Base-by-base conservation (phyloP, 1,140 invertebrate species). In the Drosophila busckii region DNA sequence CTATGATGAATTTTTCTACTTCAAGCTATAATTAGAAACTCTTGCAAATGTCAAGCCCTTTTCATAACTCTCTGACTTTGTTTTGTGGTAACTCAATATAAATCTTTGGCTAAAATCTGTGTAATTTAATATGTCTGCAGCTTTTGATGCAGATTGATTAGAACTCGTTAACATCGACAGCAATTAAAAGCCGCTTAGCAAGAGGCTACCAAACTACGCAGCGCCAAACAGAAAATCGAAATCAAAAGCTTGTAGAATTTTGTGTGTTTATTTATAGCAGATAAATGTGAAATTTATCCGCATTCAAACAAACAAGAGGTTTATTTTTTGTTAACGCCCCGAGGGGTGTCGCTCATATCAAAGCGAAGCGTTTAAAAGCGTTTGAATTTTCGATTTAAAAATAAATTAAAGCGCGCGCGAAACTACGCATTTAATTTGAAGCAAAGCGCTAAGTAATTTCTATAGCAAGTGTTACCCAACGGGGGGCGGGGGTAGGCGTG, bases 121-220 rank as follows among this genome's bases (percentile, higher is more conserved):
- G 56, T 45, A 54, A 60, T 60, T 54, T 31, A 54, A 60, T 60
- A 53, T 54, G n/a, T 9, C n/a, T 28, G 1, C 19, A 29, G 45
- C 54, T 52, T 20, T 38, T n/a, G 52, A 53, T 17, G 54, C 31
- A 50, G 31, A 48, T 55, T 76, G 67, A 76, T 76, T 80, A 80
- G 71, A 76, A 78, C 55, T 48, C 64, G 53, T 73, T 73, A 28
- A 32, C 35, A 15, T 22, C 23, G 35, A 65, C 68, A 64, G 70
- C 68, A 78, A 73, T 78, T 78, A 80, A 80, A 78, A 78, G 13
- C 71, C 53, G 73, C 71, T 78, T 73, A 80, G 42, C 41, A 38
- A 42, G 3, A 60, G 61, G 70, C 70, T 75, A 55, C 70, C 70
- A 76, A 60, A 66, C 65, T 75, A 78, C 73, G 70, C 71, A 63